Evolutionary conservation across 2,797 vertebrate genomes (phyloP).

Genomic region (Galagoides demidoff): DNA sequence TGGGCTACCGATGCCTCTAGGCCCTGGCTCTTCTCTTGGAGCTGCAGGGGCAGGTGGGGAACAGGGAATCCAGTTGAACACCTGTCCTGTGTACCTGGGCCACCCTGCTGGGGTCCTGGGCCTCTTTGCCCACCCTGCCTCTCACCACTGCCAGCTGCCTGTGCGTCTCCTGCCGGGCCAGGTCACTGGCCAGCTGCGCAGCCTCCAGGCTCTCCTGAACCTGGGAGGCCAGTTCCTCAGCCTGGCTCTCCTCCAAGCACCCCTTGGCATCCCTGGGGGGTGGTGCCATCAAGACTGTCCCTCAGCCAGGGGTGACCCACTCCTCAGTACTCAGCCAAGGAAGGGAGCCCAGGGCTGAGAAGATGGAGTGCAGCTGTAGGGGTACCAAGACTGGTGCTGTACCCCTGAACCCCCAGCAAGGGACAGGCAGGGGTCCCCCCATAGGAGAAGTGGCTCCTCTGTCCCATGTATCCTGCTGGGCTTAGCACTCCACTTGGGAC

Average conservation of each 20-base stretch:
- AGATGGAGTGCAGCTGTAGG: neutral
- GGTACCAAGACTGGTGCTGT: neutral
- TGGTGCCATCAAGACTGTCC: neutral
- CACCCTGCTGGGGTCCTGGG: neutral
- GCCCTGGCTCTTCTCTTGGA: slow-evolving; percentile 66
- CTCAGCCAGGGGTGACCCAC: neutral
- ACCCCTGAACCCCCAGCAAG: rapidly evolving
- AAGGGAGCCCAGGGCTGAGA: neutral
- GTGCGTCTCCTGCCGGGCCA: slow-evolving; percentile 26
- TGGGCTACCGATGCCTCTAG: slow-evolving; percentile 47
- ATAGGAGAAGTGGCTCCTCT: neutral
- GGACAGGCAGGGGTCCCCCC: neutral
- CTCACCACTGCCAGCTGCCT: slow-evolving; percentile 60
- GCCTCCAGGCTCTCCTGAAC: slow-evolving; percentile 70
- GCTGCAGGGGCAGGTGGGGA: neutral
- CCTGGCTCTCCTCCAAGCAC: slow-evolving; percentile 47
- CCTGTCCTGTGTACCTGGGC: neutral
- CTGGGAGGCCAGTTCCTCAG: slow-evolving; percentile 18
- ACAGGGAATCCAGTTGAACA: neutral
- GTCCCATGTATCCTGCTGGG: neutral
- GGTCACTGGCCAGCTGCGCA: neutral
- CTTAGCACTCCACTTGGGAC: neutral
- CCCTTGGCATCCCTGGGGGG: slow-evolving; percentile 58
- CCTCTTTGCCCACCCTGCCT: too few species aligned
- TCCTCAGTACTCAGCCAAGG: neutral